These are phyloP conservation scores for Onychomys arenicola DNA, from an alignment of 2,797 vertebrate genomes.

Conservation along the genomic window DNA sequence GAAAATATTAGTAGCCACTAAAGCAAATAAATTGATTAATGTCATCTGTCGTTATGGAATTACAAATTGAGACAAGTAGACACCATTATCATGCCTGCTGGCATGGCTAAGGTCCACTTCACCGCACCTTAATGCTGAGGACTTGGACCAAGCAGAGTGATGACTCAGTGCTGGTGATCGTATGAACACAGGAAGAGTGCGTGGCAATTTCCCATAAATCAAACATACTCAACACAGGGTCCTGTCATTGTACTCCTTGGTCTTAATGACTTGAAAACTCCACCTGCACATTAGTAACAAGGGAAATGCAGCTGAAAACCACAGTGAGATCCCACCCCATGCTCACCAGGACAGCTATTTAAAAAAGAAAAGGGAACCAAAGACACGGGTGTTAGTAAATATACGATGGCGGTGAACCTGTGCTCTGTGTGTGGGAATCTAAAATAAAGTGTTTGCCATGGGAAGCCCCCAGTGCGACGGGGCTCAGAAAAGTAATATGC, in stretches of 20 bases:
- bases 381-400: neutral
- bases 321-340: neutral
- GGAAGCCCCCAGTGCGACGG: neutral
- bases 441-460: neutral
- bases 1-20: neutral
- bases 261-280: neutral
- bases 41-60: neutral
- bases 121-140: neutral
- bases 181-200: too few relatives aligned
- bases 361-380: neutral
- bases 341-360: neutral
- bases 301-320: constrained; percentile 9
- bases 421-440: neutral
- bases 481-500: neutral
- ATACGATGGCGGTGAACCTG: neutral
- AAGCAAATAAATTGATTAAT: neutral
- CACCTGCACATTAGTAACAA: neutral
- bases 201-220: neutral
- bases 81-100: neutral
- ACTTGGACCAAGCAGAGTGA: neutral
- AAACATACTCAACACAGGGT: neutral
- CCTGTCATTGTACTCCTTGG: neutral
- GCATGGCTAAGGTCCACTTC: neutral
- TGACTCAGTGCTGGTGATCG: neutral
- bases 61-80: neutral